These are phyloP conservation scores for Cyprinella venusta DNA, from an alignment of 2,797 vertebrate genomes.

Conservation along the genomic window DNA sequence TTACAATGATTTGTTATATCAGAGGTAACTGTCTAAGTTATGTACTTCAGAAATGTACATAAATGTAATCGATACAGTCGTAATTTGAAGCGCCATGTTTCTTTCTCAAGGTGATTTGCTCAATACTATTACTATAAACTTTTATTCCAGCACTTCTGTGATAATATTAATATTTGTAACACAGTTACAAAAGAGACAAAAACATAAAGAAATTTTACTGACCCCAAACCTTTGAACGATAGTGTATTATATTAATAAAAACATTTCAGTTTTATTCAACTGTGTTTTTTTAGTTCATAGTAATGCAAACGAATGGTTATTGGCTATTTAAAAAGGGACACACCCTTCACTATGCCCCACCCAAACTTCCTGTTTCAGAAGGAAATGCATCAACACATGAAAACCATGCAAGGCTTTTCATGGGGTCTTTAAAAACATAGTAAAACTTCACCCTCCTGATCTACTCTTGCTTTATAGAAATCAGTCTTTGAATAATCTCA, in stretches of 20 bases:
- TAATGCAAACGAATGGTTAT: background rate
- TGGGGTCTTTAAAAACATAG: background rate
- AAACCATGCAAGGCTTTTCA: background rate
- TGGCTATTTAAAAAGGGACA: background rate
- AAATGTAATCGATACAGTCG: no score
- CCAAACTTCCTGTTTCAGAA: slow-evolving; percentile 18
- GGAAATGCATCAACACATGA: background rate
- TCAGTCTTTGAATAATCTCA: background rate
- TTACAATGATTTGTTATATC: no score
- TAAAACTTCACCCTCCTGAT: background rate
- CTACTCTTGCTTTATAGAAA: background rate
- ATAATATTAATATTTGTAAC: no score
- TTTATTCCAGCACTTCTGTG: no score
- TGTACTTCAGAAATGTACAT: no score
- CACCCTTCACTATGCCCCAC: background rate
- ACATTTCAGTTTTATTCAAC: background rate
- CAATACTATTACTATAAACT: no score
- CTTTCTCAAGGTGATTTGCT: no score
- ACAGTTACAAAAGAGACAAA: background rate
- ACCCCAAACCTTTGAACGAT: background rate
- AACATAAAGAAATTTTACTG: background rate
- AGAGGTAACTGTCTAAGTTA: no score
- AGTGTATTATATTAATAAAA: background rate
- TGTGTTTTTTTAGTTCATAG: background rate
- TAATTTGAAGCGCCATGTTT: no score